Evolutionary conservation across 2,113 vertebrate genomes (phyloP).

Genomic region (Vanacampus margaritifer): DNA sequence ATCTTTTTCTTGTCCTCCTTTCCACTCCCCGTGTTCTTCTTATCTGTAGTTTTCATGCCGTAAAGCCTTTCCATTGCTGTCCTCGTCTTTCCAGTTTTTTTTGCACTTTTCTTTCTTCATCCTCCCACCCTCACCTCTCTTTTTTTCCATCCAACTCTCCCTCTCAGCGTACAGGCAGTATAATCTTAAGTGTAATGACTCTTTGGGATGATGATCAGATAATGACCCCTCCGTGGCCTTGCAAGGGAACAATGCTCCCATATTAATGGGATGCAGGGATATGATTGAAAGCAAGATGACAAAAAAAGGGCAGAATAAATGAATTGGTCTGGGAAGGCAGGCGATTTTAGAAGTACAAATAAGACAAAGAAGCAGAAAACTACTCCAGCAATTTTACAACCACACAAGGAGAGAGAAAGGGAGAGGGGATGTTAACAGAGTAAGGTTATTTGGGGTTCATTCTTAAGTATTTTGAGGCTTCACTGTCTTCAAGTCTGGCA

Average conservation of each 20-base stretch:
- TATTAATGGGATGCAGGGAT: slow-evolving; percentile 30
- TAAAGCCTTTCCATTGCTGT: background rate
- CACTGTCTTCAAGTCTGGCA: slow-evolving; percentile 16
- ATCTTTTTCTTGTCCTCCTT: slow-evolving; percentile 20
- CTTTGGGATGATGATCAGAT: slow-evolving; percentile 37
- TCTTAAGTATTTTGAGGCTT: slow-evolving; percentile 26
- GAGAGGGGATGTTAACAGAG: slow-evolving; percentile 13
- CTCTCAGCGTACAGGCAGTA: slow-evolving; percentile 19
- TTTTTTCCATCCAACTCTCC: background rate
- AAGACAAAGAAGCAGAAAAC: background rate
- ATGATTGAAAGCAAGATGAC: slow-evolving; percentile 6
- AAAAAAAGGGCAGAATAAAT: background rate
- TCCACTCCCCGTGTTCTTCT: slow-evolving; percentile 23
- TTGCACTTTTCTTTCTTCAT: slow-evolving; percentile 8
- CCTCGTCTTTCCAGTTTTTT: background rate
- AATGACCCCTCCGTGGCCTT: slow-evolving; percentile 33
- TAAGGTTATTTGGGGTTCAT: slow-evolving; percentile 43
- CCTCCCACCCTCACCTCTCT: background rate
- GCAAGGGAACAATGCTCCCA: slow-evolving; percentile 21
- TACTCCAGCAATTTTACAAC: background rate
- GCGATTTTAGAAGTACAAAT: background rate
- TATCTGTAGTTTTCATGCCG: slow-evolving; percentile 30
- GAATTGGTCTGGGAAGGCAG: background rate
- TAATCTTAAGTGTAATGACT: slow-evolving; percentile 48
- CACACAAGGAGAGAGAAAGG: background rate